phyloP scores from a whole-genome alignment of 2,113 vertebrate genomes.

The Notechis scutatus region DNA sequence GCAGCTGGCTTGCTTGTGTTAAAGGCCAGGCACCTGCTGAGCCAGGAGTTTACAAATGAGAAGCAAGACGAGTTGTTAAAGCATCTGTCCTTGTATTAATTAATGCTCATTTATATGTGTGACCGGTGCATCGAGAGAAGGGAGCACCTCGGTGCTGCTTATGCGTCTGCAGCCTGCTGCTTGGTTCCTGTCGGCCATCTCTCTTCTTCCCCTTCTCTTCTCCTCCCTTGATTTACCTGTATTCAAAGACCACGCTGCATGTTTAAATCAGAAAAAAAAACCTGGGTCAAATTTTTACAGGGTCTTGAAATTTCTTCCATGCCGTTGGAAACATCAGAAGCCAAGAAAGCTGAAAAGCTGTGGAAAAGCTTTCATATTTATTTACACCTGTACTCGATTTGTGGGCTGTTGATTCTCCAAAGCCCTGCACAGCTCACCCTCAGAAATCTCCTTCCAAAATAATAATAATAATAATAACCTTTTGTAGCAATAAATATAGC shows the following conservation, averaged over 20 bases:
- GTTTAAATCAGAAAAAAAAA: not conserved
- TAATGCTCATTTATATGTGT: slow-evolving; percentile 26
- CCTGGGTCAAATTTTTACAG: not conserved
- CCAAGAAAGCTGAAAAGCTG: not conserved
- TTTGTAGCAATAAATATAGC: not conserved
- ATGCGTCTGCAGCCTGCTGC: not conserved
- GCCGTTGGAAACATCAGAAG: not conserved
- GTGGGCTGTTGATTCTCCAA: not conserved
- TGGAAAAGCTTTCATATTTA: not conserved
- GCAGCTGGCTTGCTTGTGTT: not conserved
- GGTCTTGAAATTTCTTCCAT: not conserved
- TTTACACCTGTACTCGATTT: not conserved
- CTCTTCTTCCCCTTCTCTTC: not conserved
- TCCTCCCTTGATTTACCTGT: not conserved
- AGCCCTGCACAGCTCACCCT: not conserved
- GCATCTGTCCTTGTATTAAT: slow-evolving; percentile 15
- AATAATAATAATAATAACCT: not conserved
- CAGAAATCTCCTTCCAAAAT: not conserved
- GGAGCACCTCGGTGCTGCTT: not conserved
- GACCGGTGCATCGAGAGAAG: not conserved
- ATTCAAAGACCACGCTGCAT: not conserved
- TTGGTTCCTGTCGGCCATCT: not conserved
- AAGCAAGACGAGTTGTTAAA: not conserved
- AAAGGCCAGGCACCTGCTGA: not conserved
- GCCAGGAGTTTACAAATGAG: not conserved